A percentile compares a stretch with the other conserved stretches of the same genome.
Conservation (phyloP, 1,140 invertebrate genomes). For the Luehdorfia chinensis region DNA sequence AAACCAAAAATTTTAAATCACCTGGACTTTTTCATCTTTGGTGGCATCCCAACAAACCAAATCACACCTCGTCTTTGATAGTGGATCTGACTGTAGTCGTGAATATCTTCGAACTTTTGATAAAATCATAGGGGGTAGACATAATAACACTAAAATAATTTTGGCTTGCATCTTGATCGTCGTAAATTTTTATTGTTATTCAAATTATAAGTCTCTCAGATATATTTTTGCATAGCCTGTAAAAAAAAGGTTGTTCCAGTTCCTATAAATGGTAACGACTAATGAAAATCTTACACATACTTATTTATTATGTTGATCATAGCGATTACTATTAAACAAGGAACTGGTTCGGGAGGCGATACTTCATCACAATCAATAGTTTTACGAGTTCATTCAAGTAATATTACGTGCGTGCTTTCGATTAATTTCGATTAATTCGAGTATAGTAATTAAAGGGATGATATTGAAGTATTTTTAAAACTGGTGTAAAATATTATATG, state of each 20-base stretch:
- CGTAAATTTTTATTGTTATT: conserved; percentile 20
- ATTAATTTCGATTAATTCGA: no score
- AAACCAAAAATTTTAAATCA: no score
- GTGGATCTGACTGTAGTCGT: conserved; percentile 44
- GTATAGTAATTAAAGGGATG: no score
- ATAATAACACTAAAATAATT: conserved; percentile 35
- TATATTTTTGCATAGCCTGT: conserved; percentile 26
- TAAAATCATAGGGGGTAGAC: conserved; percentile 28
- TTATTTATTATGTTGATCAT: no score
- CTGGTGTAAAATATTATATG: no score
- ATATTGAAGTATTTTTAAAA: no score
- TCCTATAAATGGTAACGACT: neutral
- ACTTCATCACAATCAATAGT: no score
- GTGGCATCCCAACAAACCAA: conserved; percentile 54
- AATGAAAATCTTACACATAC: no score
- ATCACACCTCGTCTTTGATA: conserved; percentile 63
- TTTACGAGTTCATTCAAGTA: no score
- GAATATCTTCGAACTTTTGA: conserved; percentile 42
- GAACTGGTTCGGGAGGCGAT: no score
- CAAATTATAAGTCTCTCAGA: conserved; percentile 19
- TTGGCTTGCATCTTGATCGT: conserved; percentile 37
- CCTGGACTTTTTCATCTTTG: conserved; percentile 51
- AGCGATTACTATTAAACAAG: no score
- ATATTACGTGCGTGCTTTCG: no score
- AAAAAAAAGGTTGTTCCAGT: conserved; percentile 26